These are phyloP conservation scores for Grantiella picta DNA, from an alignment of 2,113 vertebrate genomes.

Conservation along the genomic window DNA sequence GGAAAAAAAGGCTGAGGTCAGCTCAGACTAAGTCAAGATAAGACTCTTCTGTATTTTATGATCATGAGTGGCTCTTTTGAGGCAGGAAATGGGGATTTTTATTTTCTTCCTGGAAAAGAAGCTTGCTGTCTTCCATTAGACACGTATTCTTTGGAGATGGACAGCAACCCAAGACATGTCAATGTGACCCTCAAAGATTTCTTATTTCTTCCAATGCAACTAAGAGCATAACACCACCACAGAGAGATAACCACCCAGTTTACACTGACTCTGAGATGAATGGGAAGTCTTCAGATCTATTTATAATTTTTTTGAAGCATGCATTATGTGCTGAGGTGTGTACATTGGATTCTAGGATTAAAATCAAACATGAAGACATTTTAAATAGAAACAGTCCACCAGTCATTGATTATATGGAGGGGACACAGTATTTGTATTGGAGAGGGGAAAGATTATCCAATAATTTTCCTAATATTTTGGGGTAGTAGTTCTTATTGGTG, in stretches of 20 bases:
- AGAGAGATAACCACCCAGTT: not conserved
- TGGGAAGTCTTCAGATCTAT: not conserved
- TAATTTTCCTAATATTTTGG: not conserved
- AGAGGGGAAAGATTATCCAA: not conserved
- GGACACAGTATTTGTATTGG: not conserved
- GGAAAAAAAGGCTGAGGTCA: not conserved
- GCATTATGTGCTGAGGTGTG: accelerated
- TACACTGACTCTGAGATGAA: not conserved
- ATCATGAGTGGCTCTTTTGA: not conserved
- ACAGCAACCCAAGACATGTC: not conserved
- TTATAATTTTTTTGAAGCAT: not conserved
- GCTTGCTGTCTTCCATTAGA: not conserved
- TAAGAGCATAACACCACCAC: not conserved
- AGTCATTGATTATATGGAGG: not conserved
- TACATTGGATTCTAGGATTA: not conserved
- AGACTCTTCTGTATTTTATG: not conserved
- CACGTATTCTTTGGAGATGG: not conserved
- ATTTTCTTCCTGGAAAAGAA: not conserved
- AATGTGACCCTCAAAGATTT: not conserved
- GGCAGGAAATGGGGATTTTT: not conserved
- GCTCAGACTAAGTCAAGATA: not conserved
- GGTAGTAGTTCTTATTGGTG: accelerated
- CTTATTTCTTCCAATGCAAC: not conserved
- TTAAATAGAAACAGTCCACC: not conserved
- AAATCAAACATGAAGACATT: not conserved